phyloP scores from a whole-genome alignment of 1,140 invertebrate genomes.

The Drosophila nigrodunni region DNA sequence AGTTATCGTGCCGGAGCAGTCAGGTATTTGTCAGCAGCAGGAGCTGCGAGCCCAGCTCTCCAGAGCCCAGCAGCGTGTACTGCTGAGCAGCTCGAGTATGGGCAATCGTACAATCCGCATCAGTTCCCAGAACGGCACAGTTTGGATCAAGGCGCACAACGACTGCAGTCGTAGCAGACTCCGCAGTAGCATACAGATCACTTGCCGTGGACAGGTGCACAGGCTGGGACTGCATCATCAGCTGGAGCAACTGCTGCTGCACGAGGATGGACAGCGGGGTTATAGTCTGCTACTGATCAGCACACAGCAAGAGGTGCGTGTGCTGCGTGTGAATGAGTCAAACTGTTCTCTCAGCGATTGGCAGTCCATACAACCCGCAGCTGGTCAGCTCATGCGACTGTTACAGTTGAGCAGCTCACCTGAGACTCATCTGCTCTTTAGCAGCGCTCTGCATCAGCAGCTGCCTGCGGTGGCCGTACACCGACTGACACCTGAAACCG shows the following conservation, averaged over 20 bases:
- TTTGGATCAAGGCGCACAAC: slow-evolving; percentile 59
- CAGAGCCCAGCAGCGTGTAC: slow-evolving; percentile 22
- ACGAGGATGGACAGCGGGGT: neutral
- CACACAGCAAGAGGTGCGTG: slow-evolving; percentile 67
- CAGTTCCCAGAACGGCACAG: neutral
- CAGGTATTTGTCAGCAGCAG: slow-evolving; percentile 37
- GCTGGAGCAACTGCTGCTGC: slow-evolving; percentile 45
- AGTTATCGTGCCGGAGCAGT: neutral
- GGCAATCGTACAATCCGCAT: slow-evolving; percentile 13
- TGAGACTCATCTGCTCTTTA: slow-evolving; percentile 24
- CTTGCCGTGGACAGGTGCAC: slow-evolving; percentile 44
- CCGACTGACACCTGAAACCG: slow-evolving; percentile 5
- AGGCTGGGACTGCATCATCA: slow-evolving; percentile 59
- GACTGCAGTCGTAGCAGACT: slow-evolving; percentile 49
- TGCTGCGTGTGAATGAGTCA: slow-evolving; percentile 47
- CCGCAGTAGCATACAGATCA: slow-evolving; percentile 62
- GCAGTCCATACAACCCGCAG: slow-evolving; percentile 59
- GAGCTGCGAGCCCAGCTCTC: slow-evolving; percentile 40
- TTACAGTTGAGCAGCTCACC: neutral
- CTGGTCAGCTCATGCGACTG: slow-evolving; percentile 56
- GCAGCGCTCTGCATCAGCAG: slow-evolving; percentile 45
- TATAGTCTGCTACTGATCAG: slow-evolving; percentile 47
- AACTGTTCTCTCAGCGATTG: slow-evolving; percentile 66
- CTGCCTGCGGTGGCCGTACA: slow-evolving; percentile 58
- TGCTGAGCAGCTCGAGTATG: slow-evolving; percentile 39